Conservation (phyloP, 2,797 vertebrate genomes). For the Gymnopithys bicolor region DNA sequence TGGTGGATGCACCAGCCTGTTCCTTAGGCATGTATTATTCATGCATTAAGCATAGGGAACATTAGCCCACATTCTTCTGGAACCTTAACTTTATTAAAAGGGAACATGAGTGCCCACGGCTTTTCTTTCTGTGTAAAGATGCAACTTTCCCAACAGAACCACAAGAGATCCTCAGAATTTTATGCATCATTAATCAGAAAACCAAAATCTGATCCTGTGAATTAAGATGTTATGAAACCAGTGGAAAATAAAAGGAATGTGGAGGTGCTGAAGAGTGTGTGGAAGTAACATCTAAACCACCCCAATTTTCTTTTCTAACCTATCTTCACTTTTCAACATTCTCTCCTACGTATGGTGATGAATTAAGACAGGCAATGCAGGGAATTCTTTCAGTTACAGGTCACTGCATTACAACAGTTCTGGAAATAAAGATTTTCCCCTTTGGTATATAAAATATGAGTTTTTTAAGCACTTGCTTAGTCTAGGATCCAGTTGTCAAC, state of each 20-base stretch:
- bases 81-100: conserved; percentile 7
- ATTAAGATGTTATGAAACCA: conserved; percentile 58
- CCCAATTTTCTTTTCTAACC: conserved; percentile 59
- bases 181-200: conserved; percentile 62
- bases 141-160: conserved; percentile 19
- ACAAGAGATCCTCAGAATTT: conserved; percentile 20
- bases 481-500: conserved; percentile 1
- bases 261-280: not conserved
- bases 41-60: not conserved
- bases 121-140: conserved; percentile 2
- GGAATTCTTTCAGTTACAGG: conserved; percentile 59
- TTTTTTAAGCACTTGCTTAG: not conserved
- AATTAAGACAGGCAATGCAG: conserved; percentile 57
- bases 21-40: not conserved
- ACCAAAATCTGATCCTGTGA: conserved; percentile 20
- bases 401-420: conserved; percentile 45
- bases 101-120: not conserved
- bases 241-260: conserved; percentile 52
- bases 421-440: conserved; percentile 39
- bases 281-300: conserved; percentile 53
- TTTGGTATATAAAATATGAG: not conserved
- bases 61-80: not conserved
- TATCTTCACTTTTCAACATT: conserved; percentile 35
- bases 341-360: conserved; percentile 53
- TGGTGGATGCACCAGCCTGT: not conserved